Base-by-base conservation (phyloP, 2,888 invertebrate species). In the Philhelius pedissequus region DNA sequence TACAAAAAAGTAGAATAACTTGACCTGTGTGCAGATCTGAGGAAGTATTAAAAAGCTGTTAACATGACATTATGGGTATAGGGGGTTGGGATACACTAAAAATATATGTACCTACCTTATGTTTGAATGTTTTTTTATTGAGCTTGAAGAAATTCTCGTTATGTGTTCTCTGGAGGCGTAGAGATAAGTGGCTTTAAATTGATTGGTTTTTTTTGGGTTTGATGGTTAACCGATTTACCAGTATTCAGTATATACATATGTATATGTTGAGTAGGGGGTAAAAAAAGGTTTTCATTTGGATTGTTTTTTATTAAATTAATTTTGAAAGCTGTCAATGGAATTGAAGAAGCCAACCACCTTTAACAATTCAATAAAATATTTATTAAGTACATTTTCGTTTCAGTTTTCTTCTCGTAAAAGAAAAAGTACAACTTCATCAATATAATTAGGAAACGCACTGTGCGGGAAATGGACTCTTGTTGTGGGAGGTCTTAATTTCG, bases 1-100 rank as follows among this genome's bases (percentile, higher is more conserved):
- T n/a, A 48, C 15, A 22, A 32, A 18, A 25, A 54, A 27, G 22
- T 11, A 30, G 38, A 48, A 45, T 54, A 30, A 52, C 40, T 54
- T 45, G 54, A 66, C 40, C 66, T 66, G 35, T 18, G 56, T 13
- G 2, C n/a, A 48, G 13, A 48, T 52, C 27, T 50, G 3, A n/a
- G 22, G 56, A 70, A 66, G 77, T 82, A 82, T 82, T 71, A 82
- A 82, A 82, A 71, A 78, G 52, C 38, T 83, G 82, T 83, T 78
- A 83, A 83, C 82, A 83, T 64, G 73, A 83, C 73, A 64, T 78
- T 64, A 60, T 6, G 18, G 13, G 22, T 27, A 13, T 40, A 15
- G 40, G 38, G 38, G 38, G 38, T 6, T n/a, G n/a, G 38, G n/a
- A 38, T 38, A 38, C 6, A 38, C 5, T 38, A n/a, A 38, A 38